Evolutionary conservation across 2,113 vertebrate species (phyloP).

Genomic region (Antechinus stuartii): DNA sequence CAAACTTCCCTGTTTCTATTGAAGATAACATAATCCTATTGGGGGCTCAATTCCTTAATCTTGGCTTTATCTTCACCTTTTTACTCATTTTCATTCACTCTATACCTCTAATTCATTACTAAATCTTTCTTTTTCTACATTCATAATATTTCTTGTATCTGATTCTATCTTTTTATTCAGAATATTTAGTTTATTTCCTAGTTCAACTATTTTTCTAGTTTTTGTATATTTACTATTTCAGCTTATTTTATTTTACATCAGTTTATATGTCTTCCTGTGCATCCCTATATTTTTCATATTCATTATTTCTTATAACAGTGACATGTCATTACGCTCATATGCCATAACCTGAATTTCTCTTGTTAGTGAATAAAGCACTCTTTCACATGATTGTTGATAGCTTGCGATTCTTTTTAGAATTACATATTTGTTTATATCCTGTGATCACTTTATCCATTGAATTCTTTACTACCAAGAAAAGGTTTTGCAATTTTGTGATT

Average conservation of each 20-base stretch:
- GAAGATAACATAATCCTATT: background rate
- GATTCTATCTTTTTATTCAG: background rate
- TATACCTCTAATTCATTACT: background rate
- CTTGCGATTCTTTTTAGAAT: background rate
- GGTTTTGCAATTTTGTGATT: conserved; percentile 3
- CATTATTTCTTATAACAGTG: background rate
- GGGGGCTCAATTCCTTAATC: background rate
- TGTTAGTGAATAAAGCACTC: background rate
- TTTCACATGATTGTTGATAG: background rate
- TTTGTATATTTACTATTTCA: background rate
- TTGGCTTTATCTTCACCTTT: background rate
- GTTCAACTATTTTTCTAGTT: no score
- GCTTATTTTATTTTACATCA: background rate
- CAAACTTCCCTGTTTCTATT: background rate
- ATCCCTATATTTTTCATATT: background rate
- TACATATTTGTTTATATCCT: background rate
- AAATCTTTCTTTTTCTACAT: background rate
- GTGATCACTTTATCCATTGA: background rate
- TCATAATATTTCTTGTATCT: background rate
- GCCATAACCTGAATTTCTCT: background rate
- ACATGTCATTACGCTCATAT: background rate
- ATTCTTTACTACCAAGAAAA: background rate
- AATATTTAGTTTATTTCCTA: background rate
- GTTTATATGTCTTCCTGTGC: background rate
- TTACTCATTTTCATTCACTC: background rate